Evolutionary conservation across 1,140 invertebrate genomes (phyloP).

Genomic region (Melanaphis sacchari): DNA sequence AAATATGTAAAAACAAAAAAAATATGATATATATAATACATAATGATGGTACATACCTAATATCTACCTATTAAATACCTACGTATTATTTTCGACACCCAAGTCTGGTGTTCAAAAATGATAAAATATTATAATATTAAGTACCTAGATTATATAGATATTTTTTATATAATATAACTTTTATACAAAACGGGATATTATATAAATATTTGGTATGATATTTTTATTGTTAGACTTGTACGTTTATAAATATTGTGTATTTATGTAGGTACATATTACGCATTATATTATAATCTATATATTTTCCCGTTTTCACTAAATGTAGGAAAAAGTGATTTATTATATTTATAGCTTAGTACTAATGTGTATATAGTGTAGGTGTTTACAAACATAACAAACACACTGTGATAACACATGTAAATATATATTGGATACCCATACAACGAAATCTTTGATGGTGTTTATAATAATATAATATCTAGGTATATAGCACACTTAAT

Average conservation of each 20-base stretch:
- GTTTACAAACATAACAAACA: background rate
- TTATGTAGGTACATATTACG: too few relatives aligned
- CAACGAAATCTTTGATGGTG: background rate
- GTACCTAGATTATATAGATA: background rate
- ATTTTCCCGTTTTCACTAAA: background rate
- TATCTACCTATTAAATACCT: background rate
- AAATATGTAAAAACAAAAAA: background rate
- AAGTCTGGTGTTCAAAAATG: background rate
- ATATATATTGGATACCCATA: background rate
- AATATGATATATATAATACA: background rate
- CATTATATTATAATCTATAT: background rate
- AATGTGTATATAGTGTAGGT: background rate
- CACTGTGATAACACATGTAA: background rate
- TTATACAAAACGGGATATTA: too few relatives aligned
- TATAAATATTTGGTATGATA: too few relatives aligned
- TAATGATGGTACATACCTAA: background rate
- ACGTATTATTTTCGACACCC: background rate
- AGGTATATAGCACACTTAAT: background rate
- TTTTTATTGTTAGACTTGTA: too few relatives aligned
- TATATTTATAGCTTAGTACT: background rate
- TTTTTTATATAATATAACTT: too few relatives aligned
- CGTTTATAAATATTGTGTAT: too few relatives aligned
- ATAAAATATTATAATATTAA: background rate
- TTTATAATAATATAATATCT: background rate
- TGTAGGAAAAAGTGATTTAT: background rate